Base-by-base conservation (phyloP, 2,113 vertebrate genomes). In the Galeopterus variegatus region DNA sequence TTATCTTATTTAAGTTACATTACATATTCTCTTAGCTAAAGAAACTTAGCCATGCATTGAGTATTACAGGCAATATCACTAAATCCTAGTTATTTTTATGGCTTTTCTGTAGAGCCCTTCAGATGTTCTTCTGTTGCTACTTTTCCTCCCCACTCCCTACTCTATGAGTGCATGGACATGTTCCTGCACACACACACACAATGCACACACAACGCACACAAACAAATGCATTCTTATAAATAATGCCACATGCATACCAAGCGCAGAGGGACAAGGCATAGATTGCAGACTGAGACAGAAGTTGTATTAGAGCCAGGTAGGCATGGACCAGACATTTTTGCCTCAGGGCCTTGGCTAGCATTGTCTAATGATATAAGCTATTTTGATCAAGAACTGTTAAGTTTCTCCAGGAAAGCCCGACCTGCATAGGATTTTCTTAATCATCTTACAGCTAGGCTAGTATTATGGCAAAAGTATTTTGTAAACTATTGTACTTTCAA, bases 361-460 rank as follows among this genome's bases (percentile, higher is more conserved):
- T 13, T 67, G 31, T 28, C 50, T 79, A n/a, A 41, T 64, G 19
- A 90, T 31, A 41, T 75, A 36, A 62, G 18, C 8, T 33, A 10
- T 41, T 80, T 83, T 76, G 17, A 48, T 12, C 21, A 72, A 95
- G 52, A 8, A 65, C 10, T 76, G 8, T 33, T 90, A n/a, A 50
- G 15, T 60, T 62, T 64, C 70, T 93, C 23, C 21, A 50, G 52
- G 21, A 80, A 90, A 26, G 0, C 14, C 70, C 21, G 62, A 41
- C 10, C 41, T 79, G 3, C 17, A 24, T 3, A 72, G 28, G 1
- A 28, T 58, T 67, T 56, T 24, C 77, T 60, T 50, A 31, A 54
- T 26, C 3, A 0, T 13, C 14, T 12, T 60, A 13, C 18, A 31
- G n/a, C 4, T n/a, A 36, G 24, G 1, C 3, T 64, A 31, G 13